Evolutionary conservation across 2,888 invertebrate genomes (phyloP), one percentile per base, ranked within the genome.

Genomic region (Drosophila subquinaria): DNA sequence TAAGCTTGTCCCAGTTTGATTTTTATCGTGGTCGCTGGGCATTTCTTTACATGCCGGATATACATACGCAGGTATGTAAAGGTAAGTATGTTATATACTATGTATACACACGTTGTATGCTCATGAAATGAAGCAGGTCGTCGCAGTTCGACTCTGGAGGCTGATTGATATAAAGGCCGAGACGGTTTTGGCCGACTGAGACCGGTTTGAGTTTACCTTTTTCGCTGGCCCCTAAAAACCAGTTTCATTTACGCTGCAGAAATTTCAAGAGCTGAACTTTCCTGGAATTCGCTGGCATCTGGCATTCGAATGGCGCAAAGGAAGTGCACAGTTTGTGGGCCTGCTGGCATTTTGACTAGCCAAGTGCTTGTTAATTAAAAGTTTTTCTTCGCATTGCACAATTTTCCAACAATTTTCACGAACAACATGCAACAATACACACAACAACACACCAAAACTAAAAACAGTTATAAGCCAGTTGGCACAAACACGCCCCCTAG

Each of bases 251-350:
- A 45, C 76, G 70, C 64, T 63, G 60, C 74, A 74, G 47, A 70
- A 76, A 75, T 72, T 83, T 87, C 66, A 86, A 73, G 66, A 81
- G 73, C 88, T 85, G 85, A 88, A 89, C 90, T 89, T 88, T 89
- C 71, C 90, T 53, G 89, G 85, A 85, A 85, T 85, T 76, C 15
- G 48, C 59, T 69, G 50, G 69, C 69, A 75, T 74, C 80, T 82
- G 50, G 52, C 61, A 48, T 47, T 35, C 36, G 27, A 48, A 35
- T 47, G 60, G 35, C 55, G 61, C 59, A 66, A 69, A 69, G 63
- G 64, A 74, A 59, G 63, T 52, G 36, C 47, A 33, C 40, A 38
- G 52, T 27, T 69, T 69, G 69, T 64, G 59, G 55, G 52, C 20
- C 53, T 43, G 36, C 33, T 53, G 56, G 42, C 47, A 67, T 64